Conservation (phyloP, 2,888 invertebrate species). For the Rhingia campestris region DNA sequence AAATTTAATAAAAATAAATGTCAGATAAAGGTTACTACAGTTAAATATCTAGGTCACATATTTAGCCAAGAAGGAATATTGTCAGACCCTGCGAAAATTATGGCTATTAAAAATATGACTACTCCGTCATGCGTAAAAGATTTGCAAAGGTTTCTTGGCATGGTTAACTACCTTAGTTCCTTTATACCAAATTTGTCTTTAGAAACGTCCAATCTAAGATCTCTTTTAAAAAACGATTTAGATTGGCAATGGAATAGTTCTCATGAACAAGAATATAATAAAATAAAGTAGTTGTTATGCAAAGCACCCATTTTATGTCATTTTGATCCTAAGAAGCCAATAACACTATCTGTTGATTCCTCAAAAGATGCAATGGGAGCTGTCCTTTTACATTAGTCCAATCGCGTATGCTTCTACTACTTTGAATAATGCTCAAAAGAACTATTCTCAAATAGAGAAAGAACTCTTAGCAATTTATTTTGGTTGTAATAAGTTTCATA, state of each 20-base stretch:
- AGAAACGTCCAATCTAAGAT: not conserved
- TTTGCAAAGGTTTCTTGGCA: conserved; percentile 2
- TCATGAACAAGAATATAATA: conserved; percentile 1
- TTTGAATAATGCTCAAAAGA: not conserved
- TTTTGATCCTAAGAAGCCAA: conserved; percentile 9
- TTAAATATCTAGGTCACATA: conserved; percentile 7
- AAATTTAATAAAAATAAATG: conserved; percentile 17
- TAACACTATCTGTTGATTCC: conserved; percentile 8
- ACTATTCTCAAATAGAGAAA: conserved; percentile 4
- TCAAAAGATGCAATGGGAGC: conserved; percentile 4
- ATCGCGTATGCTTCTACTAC: conserved; percentile 19
- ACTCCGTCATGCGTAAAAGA: conserved; percentile 8
- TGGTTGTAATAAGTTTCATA: conserved; percentile 48
- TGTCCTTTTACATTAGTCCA: conserved; percentile 4
- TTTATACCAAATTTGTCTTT: conserved; percentile 15
- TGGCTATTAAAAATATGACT: not conserved
- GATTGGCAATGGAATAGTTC: conserved; percentile 4
- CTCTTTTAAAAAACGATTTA: conserved; percentile 2
- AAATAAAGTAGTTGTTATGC: conserved; percentile 5
- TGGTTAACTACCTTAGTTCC: conserved; percentile 6
- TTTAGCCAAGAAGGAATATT: not conserved
- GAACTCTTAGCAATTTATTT: conserved; percentile 58
- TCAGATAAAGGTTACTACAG: conserved; percentile 4
- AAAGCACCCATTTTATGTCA: conserved; percentile 12
- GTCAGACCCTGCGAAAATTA: not conserved